Evolutionary conservation across 35 echinoderm and acorn worm species (phyloP).

Genomic region (Antedon bifida): DNA sequence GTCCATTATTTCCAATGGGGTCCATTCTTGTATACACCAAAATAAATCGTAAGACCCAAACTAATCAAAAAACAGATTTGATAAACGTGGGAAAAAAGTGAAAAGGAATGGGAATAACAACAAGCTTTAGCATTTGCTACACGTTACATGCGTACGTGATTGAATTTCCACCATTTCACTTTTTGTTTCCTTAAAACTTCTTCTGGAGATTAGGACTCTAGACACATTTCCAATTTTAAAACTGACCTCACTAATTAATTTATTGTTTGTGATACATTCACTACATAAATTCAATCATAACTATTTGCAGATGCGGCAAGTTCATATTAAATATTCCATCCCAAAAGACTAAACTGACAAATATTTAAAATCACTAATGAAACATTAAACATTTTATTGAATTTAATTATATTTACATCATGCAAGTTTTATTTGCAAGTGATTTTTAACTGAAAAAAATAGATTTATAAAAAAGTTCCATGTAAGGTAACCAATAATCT

Average conservation of each 20-base stretch:
- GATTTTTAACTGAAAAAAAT: no score
- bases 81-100: conserved; percentile 1
- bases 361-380: no score
- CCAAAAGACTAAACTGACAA: background rate
- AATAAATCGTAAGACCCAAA: background rate
- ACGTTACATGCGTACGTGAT: background rate
- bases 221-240: background rate
- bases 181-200: background rate
- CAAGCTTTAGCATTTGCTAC: background rate
- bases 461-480: no score
- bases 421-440: no score
- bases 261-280: background rate
- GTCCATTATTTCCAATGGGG: no score
- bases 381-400: no score
- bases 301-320: background rate
- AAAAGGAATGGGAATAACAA: background rate
- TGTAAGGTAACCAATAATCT: no score
- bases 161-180: background rate
- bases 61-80: background rate
- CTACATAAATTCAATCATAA: background rate
- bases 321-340: background rate
- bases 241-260: background rate
- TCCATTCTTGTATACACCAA: no score
- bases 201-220: background rate
- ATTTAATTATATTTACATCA: no score